Base-by-base conservation (phyloP, 2,888 invertebrate species). In the Ecdyonurus torrentis region DNA sequence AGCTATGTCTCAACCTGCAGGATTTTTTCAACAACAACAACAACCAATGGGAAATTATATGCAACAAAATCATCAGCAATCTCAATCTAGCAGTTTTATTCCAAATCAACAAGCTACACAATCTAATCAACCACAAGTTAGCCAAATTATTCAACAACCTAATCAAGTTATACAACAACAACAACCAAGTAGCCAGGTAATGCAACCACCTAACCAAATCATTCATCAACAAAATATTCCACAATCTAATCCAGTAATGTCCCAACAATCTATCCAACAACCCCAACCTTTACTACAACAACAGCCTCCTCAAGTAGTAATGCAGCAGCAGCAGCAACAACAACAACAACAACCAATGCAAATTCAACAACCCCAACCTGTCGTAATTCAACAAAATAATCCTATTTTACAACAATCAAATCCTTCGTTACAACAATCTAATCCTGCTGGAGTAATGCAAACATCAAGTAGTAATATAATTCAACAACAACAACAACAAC, bases 11-110 rank as follows among this genome's bases (percentile, higher is more conserved):
- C 78, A 77, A 67, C 79, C 77, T 64, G 79, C 79, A 65, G 76
- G 78, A 22, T 79, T 79, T 68, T 24, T 60, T 18, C 58, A 62
- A 24, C 58, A 24, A 22, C 64, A 66, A 25, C 66, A 63, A 23
- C 66, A 66, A 58, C 62, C 65, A 1, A 65, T 66, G 63, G 55
- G 22, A 10, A 22, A 22, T n/a, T 55, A 10, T 63, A 58, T 63
- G 67, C 79, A 79, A 72, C 79, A 78, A 67, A 77, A 78, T 67
- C 78, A 79, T 75, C 78, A 79, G 69, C 76, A 79, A 73, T 76
- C 77, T 61, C 69, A 75, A 52, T 78, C 72, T 74, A 71, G 77
- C 73, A 65, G 73, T 73, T 67, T 78, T 74, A 69, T 79, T 75
- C 71, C 79, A 68, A 77, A 80, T 67, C 75, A 78, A 64, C 79